These are phyloP conservation scores for Eupithecia subfuscata DNA, from an alignment of 2,888 invertebrate genomes.

Conservation along the genomic window DNA sequence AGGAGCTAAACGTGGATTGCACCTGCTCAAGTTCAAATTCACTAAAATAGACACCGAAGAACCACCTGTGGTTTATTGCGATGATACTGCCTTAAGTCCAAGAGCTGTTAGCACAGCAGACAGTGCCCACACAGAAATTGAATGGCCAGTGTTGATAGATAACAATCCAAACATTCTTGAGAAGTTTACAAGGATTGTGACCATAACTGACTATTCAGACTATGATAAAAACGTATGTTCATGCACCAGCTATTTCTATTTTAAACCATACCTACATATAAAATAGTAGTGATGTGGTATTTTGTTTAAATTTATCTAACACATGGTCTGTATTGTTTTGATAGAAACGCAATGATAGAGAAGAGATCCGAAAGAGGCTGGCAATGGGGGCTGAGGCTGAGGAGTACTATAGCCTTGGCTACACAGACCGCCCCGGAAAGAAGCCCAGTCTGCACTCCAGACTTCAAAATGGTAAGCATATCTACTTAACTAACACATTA, in stretches of 20 bases:
- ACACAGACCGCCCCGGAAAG: conserved; percentile 87
- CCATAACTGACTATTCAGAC: conserved; percentile 57
- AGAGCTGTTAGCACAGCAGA: conserved; percentile 79
- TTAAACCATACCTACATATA: background rate
- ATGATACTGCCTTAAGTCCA: conserved; percentile 80
- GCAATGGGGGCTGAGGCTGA: conserved; percentile 93
- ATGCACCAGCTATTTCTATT: background rate
- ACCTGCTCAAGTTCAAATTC: conserved; percentile 68
- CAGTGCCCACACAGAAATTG: conserved; percentile 77
- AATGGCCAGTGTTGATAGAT: conserved; percentile 82
- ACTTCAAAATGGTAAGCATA: conserved; percentile 90
- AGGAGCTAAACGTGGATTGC: conserved; percentile 66
- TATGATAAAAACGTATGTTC: conserved; percentile 62
- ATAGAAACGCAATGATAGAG: conserved; percentile 95
- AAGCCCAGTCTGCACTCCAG: conserved; percentile 95
- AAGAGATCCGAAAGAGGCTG: conserved; percentile 94
- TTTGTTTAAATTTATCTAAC: background rate
- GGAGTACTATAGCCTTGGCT: conserved; percentile 86
- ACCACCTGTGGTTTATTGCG: conserved; percentile 61
- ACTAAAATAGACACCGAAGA: conserved; percentile 58
- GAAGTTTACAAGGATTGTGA: conserved; percentile 78
- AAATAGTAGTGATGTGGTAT: background rate
- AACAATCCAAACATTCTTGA: conserved; percentile 77
- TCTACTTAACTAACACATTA: background rate
- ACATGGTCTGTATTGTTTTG: conserved; percentile 46